Evolutionary conservation across 2,113 vertebrate species (phyloP), one percentile per base, ranked within the genome.

Genomic region (Oreochromis niloticus): DNA sequence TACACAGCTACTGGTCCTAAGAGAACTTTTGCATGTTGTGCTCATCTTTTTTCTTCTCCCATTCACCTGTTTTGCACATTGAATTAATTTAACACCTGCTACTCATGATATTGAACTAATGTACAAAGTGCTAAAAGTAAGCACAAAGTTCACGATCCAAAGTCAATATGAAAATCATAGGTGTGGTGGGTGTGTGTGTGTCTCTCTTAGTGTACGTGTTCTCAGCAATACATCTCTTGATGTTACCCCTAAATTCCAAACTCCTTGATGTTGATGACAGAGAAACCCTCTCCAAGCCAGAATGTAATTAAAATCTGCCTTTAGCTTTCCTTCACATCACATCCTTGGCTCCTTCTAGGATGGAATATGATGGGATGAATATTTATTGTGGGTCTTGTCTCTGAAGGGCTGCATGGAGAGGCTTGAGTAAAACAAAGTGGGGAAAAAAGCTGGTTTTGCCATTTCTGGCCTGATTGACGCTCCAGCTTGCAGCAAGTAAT

Each of bases 381-480:
- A 95, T 94, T 89, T 94, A 95, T 92, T 73, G 82, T 39, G 22
- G 81, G 85, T 85, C 78, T 50, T 41, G 27, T 91, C 55, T 91
- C 83, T 89, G 87, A 92, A 78, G 85, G 48, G 87, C 83, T 19
- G 50, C 75, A 41, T 27, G 48, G 83, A 87, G 87, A 81, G 82
- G 80, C 80, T 85, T 59, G 48, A 34, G 54, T 75, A 85, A 89
- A 92, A 85, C 75, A 90, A 91, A 87, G 84, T 79, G 36, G 54
- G 9, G 19, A 55, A 82, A 84, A 87, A 87, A 89, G 89, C 86
- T 83, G 90, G 82, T 85, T 83, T 89, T 71, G 16, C 87, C 90
- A 86, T 92, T 95, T 87, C 66, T 83, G 84, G 56, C 63, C 89
- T 92, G 93, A 95, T 85, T 91, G 89, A 95, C 92, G 71, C 81